Evolutionary conservation across 2,113 vertebrate genomes (phyloP), one percentile per base, ranked within the genome.

Genomic region (Mystacornis crossleyi): DNA sequence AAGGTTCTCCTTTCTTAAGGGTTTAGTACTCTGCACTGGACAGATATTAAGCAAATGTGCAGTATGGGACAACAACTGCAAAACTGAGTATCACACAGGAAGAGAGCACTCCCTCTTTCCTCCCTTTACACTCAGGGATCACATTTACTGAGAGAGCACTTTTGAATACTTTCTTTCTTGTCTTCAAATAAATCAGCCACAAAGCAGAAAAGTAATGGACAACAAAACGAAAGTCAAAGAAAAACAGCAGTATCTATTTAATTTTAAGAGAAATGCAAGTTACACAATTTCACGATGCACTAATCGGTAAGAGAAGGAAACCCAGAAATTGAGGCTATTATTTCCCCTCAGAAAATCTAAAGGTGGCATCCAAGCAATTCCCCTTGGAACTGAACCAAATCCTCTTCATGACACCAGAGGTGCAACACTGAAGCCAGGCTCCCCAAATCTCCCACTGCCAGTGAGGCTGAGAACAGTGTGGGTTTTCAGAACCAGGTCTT

Each of bases 211-310:
- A 86, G 40, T 12, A 83, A 79, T 1, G 4, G 14, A 73, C 67
- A 86, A 89, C 45, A 85, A 73, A 80, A 70, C 18, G 8, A n/a
- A 67, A 65, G 43, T 24, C 53, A 53, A 64, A 70, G 24, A 65
- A 34, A 55, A 40, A 0, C 18, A 77, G 26, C 13, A 66, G 15
- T 38, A 67, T 64, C 33, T 74, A 65, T 85, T 94, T 93, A 54
- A 70, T 94, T 92, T 77, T 66, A 90, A 81, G 57, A 85, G 25
- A 86, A 82, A 89, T 53, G 43, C 38, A 86, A 90, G 82, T 79
- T 92, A 92, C 38, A 96, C 20, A 51, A 18, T 67, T 72, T 62
- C 51, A 81, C 29, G 10, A 81, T 43, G 45, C 18, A 33, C n/a
- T 40, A 7, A 72, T 61, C 48, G 55, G 15, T 60, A 86, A 67